phyloP scores from a whole-genome alignment of 1,140 invertebrate genomes.

The Aphidius gifuensis region DNA sequence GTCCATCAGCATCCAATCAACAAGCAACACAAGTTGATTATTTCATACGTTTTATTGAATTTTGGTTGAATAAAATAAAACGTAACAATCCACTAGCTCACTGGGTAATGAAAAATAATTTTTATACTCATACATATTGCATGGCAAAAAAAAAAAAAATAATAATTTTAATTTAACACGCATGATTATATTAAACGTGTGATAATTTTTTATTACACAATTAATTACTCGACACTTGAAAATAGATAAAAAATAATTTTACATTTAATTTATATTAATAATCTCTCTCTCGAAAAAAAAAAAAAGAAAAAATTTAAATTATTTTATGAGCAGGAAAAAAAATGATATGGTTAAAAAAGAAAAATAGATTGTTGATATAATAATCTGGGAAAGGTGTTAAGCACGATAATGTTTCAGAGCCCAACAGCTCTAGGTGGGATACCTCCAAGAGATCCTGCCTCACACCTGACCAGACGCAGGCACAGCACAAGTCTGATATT shows the following conservation, averaged over 20 bases:
- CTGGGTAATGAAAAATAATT: conserved; percentile 41
- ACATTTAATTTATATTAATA: too few species aligned
- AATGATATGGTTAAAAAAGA: conserved; percentile 7
- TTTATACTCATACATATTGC: too few species aligned
- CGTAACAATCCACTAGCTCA: conserved; percentile 63
- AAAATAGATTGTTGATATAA: not conserved
- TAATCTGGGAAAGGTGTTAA: conserved; percentile 40
- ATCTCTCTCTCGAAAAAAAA: not conserved
- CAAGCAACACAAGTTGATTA: conserved; percentile 63
- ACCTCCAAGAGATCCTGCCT: conserved; percentile 53
- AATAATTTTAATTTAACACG: not conserved
- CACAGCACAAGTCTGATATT: conserved; percentile 65
- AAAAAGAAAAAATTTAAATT: too few species aligned
- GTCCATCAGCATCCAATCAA: conserved; percentile 61
- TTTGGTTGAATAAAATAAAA: conserved; percentile 85
- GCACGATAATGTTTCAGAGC: conserved; percentile 58
- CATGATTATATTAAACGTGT: too few species aligned
- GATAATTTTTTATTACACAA: too few species aligned
- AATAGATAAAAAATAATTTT: too few species aligned
- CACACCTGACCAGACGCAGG: conserved; percentile 67
- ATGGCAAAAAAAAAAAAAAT: not conserved
- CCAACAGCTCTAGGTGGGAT: conserved; percentile 55
- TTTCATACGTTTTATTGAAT: conserved; percentile 85
- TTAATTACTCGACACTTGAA: too few species aligned
- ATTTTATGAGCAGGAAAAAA: not conserved